phyloP scores from a whole-genome alignment of 2,888 invertebrate genomes.

The Acronicta alni region DNA sequence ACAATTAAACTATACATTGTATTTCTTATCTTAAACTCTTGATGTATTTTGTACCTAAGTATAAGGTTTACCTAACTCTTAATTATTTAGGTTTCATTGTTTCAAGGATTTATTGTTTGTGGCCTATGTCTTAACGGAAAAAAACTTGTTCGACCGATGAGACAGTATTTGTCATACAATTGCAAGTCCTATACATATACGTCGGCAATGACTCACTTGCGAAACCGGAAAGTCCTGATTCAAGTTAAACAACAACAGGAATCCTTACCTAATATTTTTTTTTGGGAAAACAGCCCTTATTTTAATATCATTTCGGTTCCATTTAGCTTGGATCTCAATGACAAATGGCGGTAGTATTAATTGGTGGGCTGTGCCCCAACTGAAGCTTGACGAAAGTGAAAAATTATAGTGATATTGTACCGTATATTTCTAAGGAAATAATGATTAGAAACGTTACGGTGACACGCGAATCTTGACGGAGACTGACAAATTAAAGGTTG shows the following conservation, averaged over 20 bases:
- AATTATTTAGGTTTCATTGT: no score
- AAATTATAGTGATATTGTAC: constrained; percentile 5
- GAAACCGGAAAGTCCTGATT: constrained; percentile 50
- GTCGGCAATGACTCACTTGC: constrained; percentile 36
- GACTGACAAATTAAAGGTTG: constrained; percentile 9
- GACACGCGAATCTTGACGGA: constrained; percentile 15
- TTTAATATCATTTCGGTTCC: background rate
- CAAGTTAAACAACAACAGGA: constrained; percentile 18
- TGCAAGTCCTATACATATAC: background rate
- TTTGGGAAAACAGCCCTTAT: constrained; percentile 28
- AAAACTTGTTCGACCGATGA: constrained; percentile 8
- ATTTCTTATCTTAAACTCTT: background rate
- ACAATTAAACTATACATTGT: background rate
- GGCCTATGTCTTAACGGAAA: background rate
- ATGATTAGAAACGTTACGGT: constrained; percentile 19
- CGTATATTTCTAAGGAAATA: constrained; percentile 10
- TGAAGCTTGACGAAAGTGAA: background rate
- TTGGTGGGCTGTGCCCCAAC: no score
- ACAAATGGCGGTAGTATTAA: background rate
- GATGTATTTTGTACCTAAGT: background rate
- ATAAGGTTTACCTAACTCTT: background rate
- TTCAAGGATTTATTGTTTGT: background rate
- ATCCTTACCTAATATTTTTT: background rate
- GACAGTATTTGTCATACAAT: constrained; percentile 1
- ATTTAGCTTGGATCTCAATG: constrained; percentile 18